A percentile compares a stretch with the other conserved stretches of the same genome.
These are phyloP conservation scores for Spilarctia lutea DNA, from an alignment of 2,888 invertebrate species.

Conservation along the genomic window DNA sequence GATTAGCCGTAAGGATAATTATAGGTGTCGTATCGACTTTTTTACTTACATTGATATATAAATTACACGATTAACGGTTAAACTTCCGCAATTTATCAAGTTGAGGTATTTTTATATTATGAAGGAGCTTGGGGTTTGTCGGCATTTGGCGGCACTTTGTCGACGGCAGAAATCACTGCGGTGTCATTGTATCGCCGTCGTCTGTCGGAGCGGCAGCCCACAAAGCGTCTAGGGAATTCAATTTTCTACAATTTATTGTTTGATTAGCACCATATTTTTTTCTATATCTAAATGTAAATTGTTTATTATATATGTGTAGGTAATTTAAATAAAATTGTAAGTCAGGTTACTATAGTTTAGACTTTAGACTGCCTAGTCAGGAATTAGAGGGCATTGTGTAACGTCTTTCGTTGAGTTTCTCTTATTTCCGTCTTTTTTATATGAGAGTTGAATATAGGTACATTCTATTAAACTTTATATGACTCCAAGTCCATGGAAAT, in stretches of 20 bases:
- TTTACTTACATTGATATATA: not conserved
- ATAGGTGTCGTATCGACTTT: conserved; percentile 5
- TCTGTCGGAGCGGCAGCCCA: too few species aligned
- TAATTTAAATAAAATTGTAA: too few species aligned
- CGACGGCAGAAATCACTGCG: too few species aligned
- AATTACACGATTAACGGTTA: not conserved
- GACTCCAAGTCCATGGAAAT: not conserved
- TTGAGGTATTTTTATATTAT: not conserved
- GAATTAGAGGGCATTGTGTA: too few species aligned
- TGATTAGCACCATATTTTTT: not conserved
- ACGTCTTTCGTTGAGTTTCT: too few species aligned
- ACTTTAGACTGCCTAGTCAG: too few species aligned
- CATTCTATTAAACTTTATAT: not conserved
- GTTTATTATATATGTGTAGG: not conserved
- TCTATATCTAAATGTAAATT: not conserved
- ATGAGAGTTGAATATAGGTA: not conserved
- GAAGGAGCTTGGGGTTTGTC: not conserved
- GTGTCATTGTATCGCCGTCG: too few species aligned
- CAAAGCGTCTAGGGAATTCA: too few species aligned
- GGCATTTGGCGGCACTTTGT: too few species aligned
- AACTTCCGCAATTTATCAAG: not conserved
- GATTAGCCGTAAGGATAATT: conserved; percentile 11
- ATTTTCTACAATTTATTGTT: not conserved
- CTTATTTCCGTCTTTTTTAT: not conserved
- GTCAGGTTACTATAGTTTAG: too few species aligned